Percentiles rank a stretch among this genome's conserved stretches.
These are phyloP conservation scores for Lacanobia wlatinum DNA, from an alignment of 2,888 invertebrate species.

Conservation along the genomic window DNA sequence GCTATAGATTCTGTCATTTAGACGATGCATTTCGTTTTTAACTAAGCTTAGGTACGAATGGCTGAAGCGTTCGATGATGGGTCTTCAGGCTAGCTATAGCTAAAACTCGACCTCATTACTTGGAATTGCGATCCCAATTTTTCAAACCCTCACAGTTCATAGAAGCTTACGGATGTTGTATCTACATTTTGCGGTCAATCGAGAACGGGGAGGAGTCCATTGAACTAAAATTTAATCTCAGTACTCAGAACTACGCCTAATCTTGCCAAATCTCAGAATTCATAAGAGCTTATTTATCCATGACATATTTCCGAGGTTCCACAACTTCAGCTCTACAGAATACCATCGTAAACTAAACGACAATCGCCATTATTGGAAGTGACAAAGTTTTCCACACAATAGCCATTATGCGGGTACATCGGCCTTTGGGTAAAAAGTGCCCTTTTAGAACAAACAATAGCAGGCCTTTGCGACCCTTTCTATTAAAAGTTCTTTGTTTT, in stretches of 20 bases:
- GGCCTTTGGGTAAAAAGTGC: constrained; percentile 71
- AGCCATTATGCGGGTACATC: constrained; percentile 70
- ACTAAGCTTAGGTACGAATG: no score
- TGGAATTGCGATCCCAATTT: constrained; percentile 4
- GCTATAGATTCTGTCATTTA: not conserved
- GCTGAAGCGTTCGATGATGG: not conserved
- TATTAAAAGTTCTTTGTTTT: constrained; percentile 65
- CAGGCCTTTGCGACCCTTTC: constrained; percentile 64
- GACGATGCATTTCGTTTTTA: no score
- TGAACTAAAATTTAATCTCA: no score
- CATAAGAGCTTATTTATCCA: constrained; percentile 32
- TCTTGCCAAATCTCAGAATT: constrained; percentile 6
- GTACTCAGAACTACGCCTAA: no score
- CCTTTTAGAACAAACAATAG: constrained; percentile 66
- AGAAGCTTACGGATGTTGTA: constrained; percentile 1
- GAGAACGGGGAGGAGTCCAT: no score
- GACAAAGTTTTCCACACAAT: constrained; percentile 68
- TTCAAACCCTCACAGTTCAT: constrained; percentile 16
- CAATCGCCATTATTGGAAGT: constrained; percentile 53
- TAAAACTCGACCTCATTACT: constrained; percentile 3
- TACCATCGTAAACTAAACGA: constrained; percentile 43
- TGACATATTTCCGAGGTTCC: constrained; percentile 47
- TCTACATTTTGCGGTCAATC: constrained; percentile 4
- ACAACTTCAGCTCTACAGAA: constrained; percentile 36
- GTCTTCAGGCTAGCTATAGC: not conserved